These are phyloP conservation scores for Steinernema khuongi DNA, from an alignment of 1,140 invertebrate genomes.

Conservation along the genomic window DNA sequence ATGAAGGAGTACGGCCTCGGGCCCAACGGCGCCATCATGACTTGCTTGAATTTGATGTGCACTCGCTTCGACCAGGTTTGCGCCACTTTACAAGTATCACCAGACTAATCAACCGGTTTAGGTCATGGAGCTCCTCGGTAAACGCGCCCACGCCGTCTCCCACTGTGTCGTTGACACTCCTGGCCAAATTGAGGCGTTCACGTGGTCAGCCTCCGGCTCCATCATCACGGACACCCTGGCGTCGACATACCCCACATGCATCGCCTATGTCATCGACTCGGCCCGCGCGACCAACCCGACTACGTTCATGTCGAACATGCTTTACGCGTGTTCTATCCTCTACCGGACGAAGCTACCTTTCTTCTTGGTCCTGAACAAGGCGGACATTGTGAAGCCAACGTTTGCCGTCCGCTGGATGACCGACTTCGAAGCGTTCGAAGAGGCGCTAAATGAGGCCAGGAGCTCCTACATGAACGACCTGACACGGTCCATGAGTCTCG, in stretches of 20 bases:
- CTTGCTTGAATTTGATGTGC: conserved; percentile 89
- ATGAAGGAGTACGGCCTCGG: conserved; percentile 82
- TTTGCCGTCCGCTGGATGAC: conserved; percentile 94
- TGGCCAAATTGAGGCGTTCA: conserved; percentile 96
- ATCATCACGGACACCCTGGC: conserved; percentile 93
- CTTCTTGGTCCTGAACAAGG: conserved; percentile 93
- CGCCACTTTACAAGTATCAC: conserved; percentile 20
- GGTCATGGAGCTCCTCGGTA: conserved; percentile 70
- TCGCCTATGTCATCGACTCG: conserved; percentile 91
- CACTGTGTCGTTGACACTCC: conserved; percentile 95
- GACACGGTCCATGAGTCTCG: conserved; percentile 82
- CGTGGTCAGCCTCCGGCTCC: conserved; percentile 94
- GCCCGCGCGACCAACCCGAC: conserved; percentile 82
- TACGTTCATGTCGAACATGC: conserved; percentile 99
- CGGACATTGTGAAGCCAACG: conserved; percentile 77
- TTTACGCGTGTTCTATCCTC: conserved; percentile 97
- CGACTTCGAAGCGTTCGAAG: conserved; percentile 88
- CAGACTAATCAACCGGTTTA: conserved; percentile 62
- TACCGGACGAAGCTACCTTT: conserved; percentile 95
- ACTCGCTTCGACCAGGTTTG: conserved; percentile 86
- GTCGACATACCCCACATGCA: conserved; percentile 78
- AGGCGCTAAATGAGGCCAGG: conserved; percentile 69
- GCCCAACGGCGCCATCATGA: conserved; percentile 90
- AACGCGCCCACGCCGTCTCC: conserved; percentile 68
- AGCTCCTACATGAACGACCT: conserved; percentile 65